Evolutionary conservation across 2,797 vertebrate species (phyloP).

Genomic region (Erpetoichthys calabaricus): DNA sequence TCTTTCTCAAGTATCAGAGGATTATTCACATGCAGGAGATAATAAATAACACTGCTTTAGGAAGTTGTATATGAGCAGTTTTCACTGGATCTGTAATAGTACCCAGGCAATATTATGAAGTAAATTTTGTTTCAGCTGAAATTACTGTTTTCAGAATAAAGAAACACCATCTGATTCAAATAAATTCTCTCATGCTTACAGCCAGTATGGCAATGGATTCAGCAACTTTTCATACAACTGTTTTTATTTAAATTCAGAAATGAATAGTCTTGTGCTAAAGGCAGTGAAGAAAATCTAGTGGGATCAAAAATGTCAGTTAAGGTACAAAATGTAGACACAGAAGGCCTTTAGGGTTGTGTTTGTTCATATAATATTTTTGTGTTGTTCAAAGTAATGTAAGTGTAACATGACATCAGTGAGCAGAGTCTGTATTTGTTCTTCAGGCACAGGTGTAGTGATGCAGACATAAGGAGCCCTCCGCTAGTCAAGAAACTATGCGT

Average conservation of each 20-base stretch:
- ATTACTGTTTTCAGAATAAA: not conserved
- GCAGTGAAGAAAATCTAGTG: not conserved
- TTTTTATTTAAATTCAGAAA: not conserved
- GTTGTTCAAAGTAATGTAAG: no score
- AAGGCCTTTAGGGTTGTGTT: not conserved
- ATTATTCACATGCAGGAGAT: no score
- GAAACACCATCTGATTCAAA: constrained; percentile 1
- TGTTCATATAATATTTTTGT: not conserved
- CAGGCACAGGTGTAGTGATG: no score
- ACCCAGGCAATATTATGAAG: no score
- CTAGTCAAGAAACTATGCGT: no score
- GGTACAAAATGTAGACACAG: not conserved
- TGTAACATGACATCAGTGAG: no score
- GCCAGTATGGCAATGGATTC: not conserved
- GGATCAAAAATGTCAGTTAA: constrained; percentile 2
- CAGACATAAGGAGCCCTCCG: no score
- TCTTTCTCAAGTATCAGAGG: no score
- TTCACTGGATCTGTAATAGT: no score
- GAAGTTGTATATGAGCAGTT: no score
- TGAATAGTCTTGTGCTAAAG: not conserved
- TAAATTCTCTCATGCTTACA: not conserved
- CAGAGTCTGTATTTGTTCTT: no score
- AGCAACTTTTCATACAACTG: not conserved
- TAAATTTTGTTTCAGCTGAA: not conserved
- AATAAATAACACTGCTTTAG: no score